Evolutionary conservation across 2,797 vertebrate species (phyloP), one percentile per base, ranked within the genome.

Genomic region (Erpetoichthys calabaricus): DNA sequence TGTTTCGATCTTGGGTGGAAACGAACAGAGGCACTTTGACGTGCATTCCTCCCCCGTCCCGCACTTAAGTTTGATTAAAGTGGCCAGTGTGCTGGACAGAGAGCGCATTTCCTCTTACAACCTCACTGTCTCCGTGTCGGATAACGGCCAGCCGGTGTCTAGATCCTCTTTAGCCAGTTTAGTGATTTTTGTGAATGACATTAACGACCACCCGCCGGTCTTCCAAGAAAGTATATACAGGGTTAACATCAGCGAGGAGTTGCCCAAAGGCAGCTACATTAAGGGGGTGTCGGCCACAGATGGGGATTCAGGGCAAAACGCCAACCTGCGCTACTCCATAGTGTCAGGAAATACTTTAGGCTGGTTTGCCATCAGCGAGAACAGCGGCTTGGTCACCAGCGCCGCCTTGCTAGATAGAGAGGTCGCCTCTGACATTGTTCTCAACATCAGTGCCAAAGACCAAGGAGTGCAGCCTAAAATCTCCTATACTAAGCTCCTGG

Each of bases 101-200:
- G 95, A 98, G 66, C 88, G 94, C 45, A 96, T 98, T 63, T 92
- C 94, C 0, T 91, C 94, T 0, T 99, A 99, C 67, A 99, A 99
- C 76, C 84, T 99, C 25, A 99, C 94, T 0, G 94, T 98, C 50
- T 93, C 91, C 0, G 94, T 98, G 62, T 91, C 90, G 0, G 96
- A 99, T 72, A 85, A 90, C 0, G 81, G 80, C 2, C 85, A 65
- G 64, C 86, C 91, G 0, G 62, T 84, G 51, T 86, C 90, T 44
- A 82, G 96, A 50, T 97, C 92, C 0, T 97, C 95, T 0, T 94
- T 92, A 45, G 95, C 96, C 51, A 97, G 92, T 69, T 70, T 99
- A 67, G 89, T 99, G 63, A 98, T 98, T 69, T 96, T 97, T 60
- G 92, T 98, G 57, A 98, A 98, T 5, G 96, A 98, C 73, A 93